Base-by-base conservation (phyloP, 2,888 invertebrate genomes). In the Omphaloscelis lunosa region DNA sequence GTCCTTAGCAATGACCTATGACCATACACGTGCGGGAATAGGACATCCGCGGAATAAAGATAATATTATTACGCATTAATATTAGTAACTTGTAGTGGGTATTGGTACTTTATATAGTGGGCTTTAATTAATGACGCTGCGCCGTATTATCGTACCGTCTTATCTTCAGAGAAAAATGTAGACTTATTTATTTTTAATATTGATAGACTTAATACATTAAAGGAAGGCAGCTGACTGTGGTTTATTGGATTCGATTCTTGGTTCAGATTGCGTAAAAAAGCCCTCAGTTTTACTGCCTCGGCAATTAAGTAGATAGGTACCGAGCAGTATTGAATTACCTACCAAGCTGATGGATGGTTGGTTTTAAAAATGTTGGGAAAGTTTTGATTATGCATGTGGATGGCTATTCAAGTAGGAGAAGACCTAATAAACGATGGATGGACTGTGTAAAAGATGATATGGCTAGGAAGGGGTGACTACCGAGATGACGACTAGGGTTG, bases 1-100 rank as follows among this genome's bases (percentile, higher is more conserved):
- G 62, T 77, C 82, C 65, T 79, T 77, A 72, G 20, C 45, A 66
- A 63, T 86, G 87, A 84, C 77, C 87, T 84, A 80, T 82, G 87
- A 39, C 72, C 80, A 73, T 29, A 76, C 87, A 83, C 85, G 87
- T 84, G 87, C 74, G 69, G 75, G 77, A 79, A 72, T 79, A 75
- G 71, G 65, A 70, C 68, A 80, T 73, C 66, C 75, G 34, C 48
- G n/a, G 45, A 56, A 48, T 75, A 63, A n/a, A 63, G 65, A 84
- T 85, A 68, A 68, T 48, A 34, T 56, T 76, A 15, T 67, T 74
- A 72, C 58, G 68, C 71, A 53, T 29, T 59, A 61, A 7, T 67
- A 48, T 12, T 56, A 23, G 3, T 29, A 29, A 51, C 15, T 9
- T 6, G 5, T 53, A 39, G 2, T 69, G 20, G 23, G 53, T 58